Conservation (phyloP, 2,888 invertebrate genomes). For the Adineta ricciae region DNA sequence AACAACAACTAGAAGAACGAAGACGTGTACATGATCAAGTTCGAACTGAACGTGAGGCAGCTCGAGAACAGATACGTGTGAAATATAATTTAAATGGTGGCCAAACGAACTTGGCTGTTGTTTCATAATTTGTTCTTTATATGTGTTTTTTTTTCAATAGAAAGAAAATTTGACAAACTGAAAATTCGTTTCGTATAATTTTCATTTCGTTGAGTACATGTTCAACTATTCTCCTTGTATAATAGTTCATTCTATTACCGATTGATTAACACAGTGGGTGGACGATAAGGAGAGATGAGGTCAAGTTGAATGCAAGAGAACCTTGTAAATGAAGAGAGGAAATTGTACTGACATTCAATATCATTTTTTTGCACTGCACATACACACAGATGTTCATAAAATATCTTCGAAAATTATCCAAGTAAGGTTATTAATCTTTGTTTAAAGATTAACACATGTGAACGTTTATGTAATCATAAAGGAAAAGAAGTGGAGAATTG, state of each 20-base stretch:
- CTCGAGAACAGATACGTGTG: not conserved
- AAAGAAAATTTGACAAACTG: not conserved
- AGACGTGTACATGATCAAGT: not conserved
- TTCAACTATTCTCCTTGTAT: not conserved
- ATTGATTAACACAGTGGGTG: not conserved
- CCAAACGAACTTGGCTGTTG: not conserved
- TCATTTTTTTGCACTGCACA: not conserved
- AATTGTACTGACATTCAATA: not conserved
- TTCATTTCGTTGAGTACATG: not conserved
- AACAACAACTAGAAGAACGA: not conserved
- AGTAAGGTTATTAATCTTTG: not conserved
- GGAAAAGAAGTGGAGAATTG: not conserved
- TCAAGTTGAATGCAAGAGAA: not conserved
- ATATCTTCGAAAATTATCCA: not conserved
- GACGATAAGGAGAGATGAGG: not conserved
- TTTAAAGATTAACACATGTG: not conserved
- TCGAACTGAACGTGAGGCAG: not conserved
- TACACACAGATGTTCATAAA: not conserved
- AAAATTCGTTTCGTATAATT: not conserved
- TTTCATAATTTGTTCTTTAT: not conserved
- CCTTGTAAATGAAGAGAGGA: not conserved
- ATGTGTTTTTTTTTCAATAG: no score
- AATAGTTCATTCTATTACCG: not conserved
- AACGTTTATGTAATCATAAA: not conserved
- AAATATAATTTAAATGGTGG: not conserved